Evolutionary conservation across 2,888 invertebrate species (phyloP).

Genomic region (Chrysomela aeneicollis): DNA sequence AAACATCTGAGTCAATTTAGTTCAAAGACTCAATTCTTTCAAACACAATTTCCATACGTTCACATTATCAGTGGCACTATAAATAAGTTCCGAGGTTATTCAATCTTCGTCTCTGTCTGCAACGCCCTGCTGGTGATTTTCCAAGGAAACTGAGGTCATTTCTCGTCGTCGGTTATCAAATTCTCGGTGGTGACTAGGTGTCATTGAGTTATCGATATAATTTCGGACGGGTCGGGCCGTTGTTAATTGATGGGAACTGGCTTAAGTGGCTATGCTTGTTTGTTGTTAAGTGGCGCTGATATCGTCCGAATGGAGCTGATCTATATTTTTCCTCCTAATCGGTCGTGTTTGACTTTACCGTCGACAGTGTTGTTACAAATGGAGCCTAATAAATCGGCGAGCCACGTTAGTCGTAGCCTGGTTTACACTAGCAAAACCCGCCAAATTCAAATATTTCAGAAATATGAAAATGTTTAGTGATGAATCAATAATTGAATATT

Average conservation of each 20-base stretch:
- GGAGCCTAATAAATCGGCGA: slow-evolving; percentile 5
- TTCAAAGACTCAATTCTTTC: no score
- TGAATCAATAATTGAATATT: no score
- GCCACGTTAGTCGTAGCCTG: no score
- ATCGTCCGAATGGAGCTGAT: slow-evolving; percentile 22
- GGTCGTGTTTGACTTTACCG: slow-evolving; percentile 2
- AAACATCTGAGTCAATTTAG: no score
- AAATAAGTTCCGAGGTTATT: no score
- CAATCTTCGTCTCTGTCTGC: no score
- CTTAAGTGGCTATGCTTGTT: slow-evolving; percentile 45
- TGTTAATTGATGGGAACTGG: slow-evolving; percentile 42
- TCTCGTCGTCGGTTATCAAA: not conserved
- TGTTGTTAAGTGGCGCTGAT: slow-evolving; percentile 27
- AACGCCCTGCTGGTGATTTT: no score
- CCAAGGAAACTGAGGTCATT: not conserved
- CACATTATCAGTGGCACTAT: no score
- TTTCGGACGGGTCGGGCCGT: slow-evolving; percentile 21
- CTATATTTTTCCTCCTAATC: slow-evolving; percentile 23
- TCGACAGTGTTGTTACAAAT: slow-evolving; percentile 3
- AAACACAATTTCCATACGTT: no score
- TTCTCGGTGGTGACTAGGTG: slow-evolving; percentile 9
- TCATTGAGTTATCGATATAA: slow-evolving; percentile 20
- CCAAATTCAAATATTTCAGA: no score
- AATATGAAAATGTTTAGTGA: no score
- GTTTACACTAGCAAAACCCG: no score